Percentiles rank a stretch among this genome's conserved stretches.
Conservation (phyloP, 2,113 vertebrate species). For the Bos taurus region ARS-UCD2.0 NC_037338.1:87891001-87891500, state of each 20-base stretch:
- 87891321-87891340: not conserved
- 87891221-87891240: not conserved
- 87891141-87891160: constrained; percentile 98
- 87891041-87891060: constrained; percentile 84
- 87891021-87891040: not conserved
- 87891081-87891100: constrained; percentile 96
- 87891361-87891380: not conserved
- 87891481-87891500: not conserved
- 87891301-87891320: not conserved
- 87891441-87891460: not conserved
- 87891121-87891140: constrained; percentile 99
- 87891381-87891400: not conserved
- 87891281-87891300: not conserved
- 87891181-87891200: not conserved
- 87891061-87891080: constrained; percentile 95
- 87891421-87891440: not conserved
- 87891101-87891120: constrained; percentile 99
- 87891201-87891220: not conserved
- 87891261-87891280: not conserved
- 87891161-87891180: not conserved
- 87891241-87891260: not conserved
- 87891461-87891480: not conserved
- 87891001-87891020: not conserved
- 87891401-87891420: not conserved
- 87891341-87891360: not conserved